Evolutionary conservation across 2,113 vertebrate genomes (phyloP).

Genomic region (Menidia beryllina): DNA sequence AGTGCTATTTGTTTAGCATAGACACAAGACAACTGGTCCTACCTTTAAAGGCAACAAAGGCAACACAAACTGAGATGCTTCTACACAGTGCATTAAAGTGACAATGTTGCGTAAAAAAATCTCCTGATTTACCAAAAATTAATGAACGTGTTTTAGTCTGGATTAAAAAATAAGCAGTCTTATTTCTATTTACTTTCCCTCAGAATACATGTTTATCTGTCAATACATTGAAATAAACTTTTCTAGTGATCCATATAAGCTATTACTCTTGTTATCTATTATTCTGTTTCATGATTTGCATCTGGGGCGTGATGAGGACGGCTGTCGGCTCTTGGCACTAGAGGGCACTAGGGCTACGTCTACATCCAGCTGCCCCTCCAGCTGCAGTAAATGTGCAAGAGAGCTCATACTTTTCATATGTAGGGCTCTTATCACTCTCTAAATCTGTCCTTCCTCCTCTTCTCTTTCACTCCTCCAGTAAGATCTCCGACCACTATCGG

Average conservation of each 20-base stretch:
- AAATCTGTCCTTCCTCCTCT: slow-evolving; percentile 63
- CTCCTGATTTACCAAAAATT: neutral
- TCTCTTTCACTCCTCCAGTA: slow-evolving; percentile 60
- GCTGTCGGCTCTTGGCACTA: slow-evolving; percentile 66
- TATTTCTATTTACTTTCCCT: neutral
- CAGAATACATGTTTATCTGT: neutral
- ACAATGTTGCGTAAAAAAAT: neutral
- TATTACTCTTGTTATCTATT: slow-evolving; percentile 4
- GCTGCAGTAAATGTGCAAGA: slow-evolving; percentile 41
- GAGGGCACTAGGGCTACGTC: slow-evolving; percentile 81
- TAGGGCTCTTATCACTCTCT: slow-evolving; percentile 66
- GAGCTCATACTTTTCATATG: slow-evolving; percentile 62
- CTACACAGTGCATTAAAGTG: slow-evolving; percentile 12
- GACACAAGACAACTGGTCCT: slow-evolving; percentile 31
- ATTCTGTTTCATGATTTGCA: slow-evolving; percentile 1
- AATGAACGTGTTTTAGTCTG: slow-evolving; percentile 6
- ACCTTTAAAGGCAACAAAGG: neutral
- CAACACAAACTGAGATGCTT: too few relatives aligned
- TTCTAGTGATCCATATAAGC: neutral
- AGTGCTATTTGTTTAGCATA: too few relatives aligned
- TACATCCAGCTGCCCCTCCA: slow-evolving; percentile 17
- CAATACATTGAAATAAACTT: neutral
- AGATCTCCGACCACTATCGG: slow-evolving; percentile 61
- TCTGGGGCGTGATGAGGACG: neutral
- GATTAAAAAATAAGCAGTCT: neutral